These are phyloP conservation scores for Onychomys torridus DNA, from an alignment of 2,797 vertebrate genomes.

Conservation along the genomic window DNA sequence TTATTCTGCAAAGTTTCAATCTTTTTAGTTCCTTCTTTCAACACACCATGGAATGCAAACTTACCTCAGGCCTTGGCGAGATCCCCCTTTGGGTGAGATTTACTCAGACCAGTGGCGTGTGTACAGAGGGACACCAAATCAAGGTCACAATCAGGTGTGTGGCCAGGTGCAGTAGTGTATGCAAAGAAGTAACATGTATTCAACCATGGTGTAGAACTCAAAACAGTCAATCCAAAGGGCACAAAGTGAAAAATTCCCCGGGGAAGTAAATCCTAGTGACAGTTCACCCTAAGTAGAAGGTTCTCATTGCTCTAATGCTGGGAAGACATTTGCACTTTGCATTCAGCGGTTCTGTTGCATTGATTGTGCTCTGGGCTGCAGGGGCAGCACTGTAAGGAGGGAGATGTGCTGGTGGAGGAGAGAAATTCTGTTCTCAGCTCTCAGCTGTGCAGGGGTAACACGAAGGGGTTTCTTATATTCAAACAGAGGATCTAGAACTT, in stretches of 20 bases:
- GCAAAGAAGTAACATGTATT: not conserved
- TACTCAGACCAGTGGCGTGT: not conserved
- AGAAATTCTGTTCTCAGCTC: not conserved
- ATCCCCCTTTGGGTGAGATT: not conserved
- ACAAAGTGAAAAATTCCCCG: not conserved
- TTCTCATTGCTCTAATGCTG: not conserved
- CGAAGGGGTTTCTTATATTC: not conserved
- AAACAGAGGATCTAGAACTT: not conserved
- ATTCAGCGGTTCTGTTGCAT: not conserved
- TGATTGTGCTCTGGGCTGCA: not conserved
- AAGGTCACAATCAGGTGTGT: not conserved
- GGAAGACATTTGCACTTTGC: conserved; percentile 39
- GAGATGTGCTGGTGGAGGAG: not conserved
- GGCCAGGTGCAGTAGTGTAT: not conserved
- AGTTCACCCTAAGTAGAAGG: not conserved
- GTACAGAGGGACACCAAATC: not conserved
- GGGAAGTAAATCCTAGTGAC: not conserved
- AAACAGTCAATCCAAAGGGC: not conserved
- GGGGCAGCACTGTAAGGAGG: not conserved
- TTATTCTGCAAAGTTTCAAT: not conserved
- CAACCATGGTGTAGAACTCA: not conserved
- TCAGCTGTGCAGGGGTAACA: not conserved
- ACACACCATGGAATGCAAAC: not conserved
- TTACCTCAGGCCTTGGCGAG: not conserved
- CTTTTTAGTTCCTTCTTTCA: not conserved